Conservation (phyloP, 2,113 vertebrate genomes). For the Carlito syrichta region DNA sequence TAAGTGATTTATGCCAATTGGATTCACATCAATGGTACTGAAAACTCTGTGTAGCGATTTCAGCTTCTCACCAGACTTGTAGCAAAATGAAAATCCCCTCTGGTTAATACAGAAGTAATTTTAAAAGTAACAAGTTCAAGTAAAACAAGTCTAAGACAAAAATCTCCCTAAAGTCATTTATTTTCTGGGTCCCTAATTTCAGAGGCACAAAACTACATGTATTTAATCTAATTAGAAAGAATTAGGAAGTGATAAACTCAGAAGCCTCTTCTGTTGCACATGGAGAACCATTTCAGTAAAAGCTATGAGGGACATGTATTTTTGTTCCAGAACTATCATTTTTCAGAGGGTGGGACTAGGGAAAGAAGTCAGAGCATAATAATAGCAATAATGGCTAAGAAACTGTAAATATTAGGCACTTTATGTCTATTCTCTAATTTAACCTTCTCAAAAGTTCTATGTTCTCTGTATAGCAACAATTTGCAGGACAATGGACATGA, state of each 20-base stretch:
- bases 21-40: not conserved
- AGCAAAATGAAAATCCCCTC: not conserved
- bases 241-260: not conserved
- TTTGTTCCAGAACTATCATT: not conserved
- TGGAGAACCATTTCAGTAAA: not conserved
- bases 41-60: not conserved
- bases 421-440: not conserved
- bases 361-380: rapidly evolving
- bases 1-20: not conserved
- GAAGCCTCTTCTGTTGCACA: not conserved
- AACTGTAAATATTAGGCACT: not conserved
- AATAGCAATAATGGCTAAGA: not conserved
- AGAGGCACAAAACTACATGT: not conserved
- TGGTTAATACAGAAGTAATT: not conserved
- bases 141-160: not conserved
- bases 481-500: not conserved
- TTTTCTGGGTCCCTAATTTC: not conserved
- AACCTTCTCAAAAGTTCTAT: not conserved
- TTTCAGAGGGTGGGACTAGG: rapidly evolving
- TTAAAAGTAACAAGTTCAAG: not conserved
- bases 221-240: not conserved
- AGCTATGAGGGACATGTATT: not conserved
- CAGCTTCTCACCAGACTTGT: not conserved
- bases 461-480: not conserved
- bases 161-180: not conserved